phyloP scores from a whole-genome alignment of 2,888 invertebrate genomes.

The Thera obeliscata region DNA sequence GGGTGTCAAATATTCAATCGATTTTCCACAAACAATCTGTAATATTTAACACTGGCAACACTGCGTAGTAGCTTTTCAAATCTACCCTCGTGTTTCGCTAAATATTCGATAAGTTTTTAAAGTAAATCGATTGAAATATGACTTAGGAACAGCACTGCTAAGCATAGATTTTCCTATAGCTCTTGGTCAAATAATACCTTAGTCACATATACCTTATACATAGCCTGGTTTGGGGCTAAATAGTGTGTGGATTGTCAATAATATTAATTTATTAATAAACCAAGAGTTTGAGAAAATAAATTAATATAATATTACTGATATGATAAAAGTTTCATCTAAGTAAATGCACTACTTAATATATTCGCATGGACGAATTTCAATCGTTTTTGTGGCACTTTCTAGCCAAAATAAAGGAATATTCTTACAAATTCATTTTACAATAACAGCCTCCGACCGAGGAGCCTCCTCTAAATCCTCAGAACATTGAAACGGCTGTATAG shows the following conservation, averaged over 20 bases:
- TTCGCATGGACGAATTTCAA: conserved; percentile 57
- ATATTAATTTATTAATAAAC: background rate
- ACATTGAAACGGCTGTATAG: too few relatives aligned
- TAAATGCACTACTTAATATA: conserved; percentile 57
- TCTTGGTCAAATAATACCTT: background rate
- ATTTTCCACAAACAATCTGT: conserved; percentile 51
- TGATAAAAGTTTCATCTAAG: conserved; percentile 39
- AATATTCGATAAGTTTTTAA: conserved; percentile 52
- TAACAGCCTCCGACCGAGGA: too few relatives aligned
- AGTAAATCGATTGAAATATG: conserved; percentile 26
- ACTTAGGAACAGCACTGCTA: conserved; percentile 32
- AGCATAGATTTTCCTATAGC: background rate
- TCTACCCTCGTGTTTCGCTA: conserved; percentile 65
- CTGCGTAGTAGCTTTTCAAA: conserved; percentile 60
- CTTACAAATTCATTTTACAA: too few relatives aligned
- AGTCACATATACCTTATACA: too few relatives aligned
- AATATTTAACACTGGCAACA: conserved; percentile 66
- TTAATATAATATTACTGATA: conserved; percentile 28
- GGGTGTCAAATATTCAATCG: conserved; percentile 38
- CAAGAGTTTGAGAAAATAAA: conserved; percentile 20
- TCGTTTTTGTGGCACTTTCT: conserved; percentile 22
- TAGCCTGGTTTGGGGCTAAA: too few relatives aligned
- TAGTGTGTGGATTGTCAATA: background rate
- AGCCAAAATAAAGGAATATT: too few relatives aligned
- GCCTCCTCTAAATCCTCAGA: too few relatives aligned